Base-by-base conservation (phyloP, 2,797 vertebrate species). In the Myotis planiceps region DNA sequence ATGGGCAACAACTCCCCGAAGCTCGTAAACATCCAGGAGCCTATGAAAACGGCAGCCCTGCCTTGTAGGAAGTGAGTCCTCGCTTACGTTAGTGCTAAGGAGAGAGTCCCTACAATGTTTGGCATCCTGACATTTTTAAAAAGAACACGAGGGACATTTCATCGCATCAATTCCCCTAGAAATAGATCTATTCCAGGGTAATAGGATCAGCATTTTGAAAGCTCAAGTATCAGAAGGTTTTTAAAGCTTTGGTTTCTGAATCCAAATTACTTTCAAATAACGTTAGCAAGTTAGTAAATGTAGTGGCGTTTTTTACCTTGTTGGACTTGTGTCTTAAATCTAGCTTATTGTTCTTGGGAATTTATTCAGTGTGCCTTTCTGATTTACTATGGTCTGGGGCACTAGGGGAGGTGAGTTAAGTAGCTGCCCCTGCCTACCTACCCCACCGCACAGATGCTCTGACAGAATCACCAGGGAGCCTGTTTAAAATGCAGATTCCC, bases 261-360 rank as follows among this genome's bases (percentile, higher is more conserved):
- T 37, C 2, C 60, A n/a, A 29, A 49, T 51, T 72, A 58, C n/a
- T 85, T 92, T 60, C 34, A 91, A 90, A 58, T 85, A 94, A 95
- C 25, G 16, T 16, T 94, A 55, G 32, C 39, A 66, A 14, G 49
- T 92, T 51, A n/a, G 29, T 51, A 69, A 85, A 29, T 10, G 1
- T 27, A 74, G 18, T 53, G 6, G 18, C 34, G 58, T 79, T 87
- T 93, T 29, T 69, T 3, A 75, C 13, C 47, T 51, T 51, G n/a
- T 51, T 32, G 10, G 2, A 23, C 2, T 15, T 86, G 7, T 71
- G 87, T 91, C 49, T 51, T 34, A 5, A 74, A 78, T 60, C 32
- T 34, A 13, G 39, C 32, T 76, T 27, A 65, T 15, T 84, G 27
- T 55, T 87, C 71, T 92, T 63, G 69, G 32, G 81, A 68, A 72